Percentiles rank a stretch among this genome's conserved stretches.
phyloP scores from a whole-genome alignment of 2,113 vertebrate species.

The Pelmatolapia mariae region DNA sequence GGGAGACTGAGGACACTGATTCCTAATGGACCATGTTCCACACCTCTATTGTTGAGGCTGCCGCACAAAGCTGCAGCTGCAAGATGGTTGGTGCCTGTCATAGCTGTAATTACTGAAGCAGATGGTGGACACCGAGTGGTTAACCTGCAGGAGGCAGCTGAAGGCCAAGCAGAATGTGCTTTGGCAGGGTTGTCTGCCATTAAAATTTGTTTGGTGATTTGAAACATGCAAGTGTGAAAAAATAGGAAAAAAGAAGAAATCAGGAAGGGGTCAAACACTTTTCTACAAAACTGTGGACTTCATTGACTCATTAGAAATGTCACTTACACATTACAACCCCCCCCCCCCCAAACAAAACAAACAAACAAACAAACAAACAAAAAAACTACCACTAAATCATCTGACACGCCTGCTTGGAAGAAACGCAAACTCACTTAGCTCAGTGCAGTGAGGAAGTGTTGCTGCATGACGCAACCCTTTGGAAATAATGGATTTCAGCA shows the following conservation, averaged over 20 bases:
- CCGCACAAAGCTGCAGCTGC: background rate
- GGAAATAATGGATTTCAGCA: background rate
- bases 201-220: background rate
- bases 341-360: background rate
- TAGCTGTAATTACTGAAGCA: background rate
- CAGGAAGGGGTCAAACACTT: background rate
- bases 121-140: background rate
- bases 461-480: background rate
- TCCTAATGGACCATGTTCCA: background rate
- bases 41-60: background rate
- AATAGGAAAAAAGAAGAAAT: background rate
- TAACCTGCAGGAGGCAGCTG: background rate
- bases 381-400: background rate
- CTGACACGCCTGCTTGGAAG: background rate
- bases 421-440: background rate
- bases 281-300: background rate
- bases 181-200: background rate
- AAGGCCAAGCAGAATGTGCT: background rate
- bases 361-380: too few species aligned
- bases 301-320: background rate
- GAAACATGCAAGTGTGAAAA: background rate
- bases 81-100: background rate
- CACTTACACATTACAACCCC: rapidly evolving
- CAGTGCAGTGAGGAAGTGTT: background rate
- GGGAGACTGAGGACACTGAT: background rate